Percentiles rank a stretch among this genome's conserved stretches.
These are phyloP conservation scores for Cephalopachus bancanus DNA, from an alignment of 2,797 vertebrate genomes.

Conservation along the genomic window DNA sequence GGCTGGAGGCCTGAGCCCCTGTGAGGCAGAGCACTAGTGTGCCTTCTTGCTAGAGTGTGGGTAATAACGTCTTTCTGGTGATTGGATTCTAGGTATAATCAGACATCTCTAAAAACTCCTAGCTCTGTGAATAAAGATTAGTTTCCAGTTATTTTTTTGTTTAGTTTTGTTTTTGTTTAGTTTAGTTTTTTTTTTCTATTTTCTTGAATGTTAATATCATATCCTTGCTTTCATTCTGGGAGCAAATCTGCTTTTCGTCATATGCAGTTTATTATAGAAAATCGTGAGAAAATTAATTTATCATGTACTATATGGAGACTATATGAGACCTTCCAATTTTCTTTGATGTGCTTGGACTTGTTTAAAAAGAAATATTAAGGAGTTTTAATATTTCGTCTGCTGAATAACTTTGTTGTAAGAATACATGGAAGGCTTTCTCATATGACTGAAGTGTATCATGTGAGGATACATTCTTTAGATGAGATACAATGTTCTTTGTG, in stretches of 20 bases:
- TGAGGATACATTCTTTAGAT: not conserved
- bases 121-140: not conserved
- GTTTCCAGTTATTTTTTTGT: not conserved
- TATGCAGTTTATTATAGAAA: conserved; percentile 26
- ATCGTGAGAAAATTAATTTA: not conserved
- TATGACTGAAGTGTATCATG: not conserved
- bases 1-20: not conserved
- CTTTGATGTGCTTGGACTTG: not conserved
- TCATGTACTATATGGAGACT: not conserved
- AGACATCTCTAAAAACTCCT: not conserved
- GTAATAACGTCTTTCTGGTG: not conserved
- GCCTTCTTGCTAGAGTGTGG: not conserved
- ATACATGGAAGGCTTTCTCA: not conserved
- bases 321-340: conserved; percentile 18
- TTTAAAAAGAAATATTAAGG: conserved; percentile 15
- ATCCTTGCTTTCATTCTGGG: not conserved
- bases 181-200: not conserved
- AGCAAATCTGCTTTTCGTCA: not conserved
- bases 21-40: accelerated
- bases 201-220: not conserved
- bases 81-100: not conserved
- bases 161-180: too few species aligned
- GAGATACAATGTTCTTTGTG: not conserved
- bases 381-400: not conserved
- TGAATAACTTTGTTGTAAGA: not conserved